Evolutionary conservation across 1,140 invertebrate genomes (phyloP), one percentile per base, ranked within the genome.

Genomic region (Drosophila serrata): DNA sequence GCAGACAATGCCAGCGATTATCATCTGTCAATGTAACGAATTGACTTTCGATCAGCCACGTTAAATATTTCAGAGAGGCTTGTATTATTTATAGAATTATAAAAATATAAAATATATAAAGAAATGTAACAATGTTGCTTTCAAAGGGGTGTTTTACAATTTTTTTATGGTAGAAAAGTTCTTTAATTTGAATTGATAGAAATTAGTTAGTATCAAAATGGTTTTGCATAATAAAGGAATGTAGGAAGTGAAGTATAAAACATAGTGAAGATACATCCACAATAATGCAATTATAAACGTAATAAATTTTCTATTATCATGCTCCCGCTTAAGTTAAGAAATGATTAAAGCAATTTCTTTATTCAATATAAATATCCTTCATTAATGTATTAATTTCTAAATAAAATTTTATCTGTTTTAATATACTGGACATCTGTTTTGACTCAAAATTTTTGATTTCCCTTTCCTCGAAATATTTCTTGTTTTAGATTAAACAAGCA

Each of bases 1-100:
- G 24, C 31, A 53, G 42, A 29, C 19, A 42, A 4, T 35, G 33
- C 37, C 17, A 51, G 46, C 33, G 69, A 64, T 75, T 75, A 75
- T 57, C 59, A 75, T 64, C 59, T 49, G 58, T 57, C 59, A 74
- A 22, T 39, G 24, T 43, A 37, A 19, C 8, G 17, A 48, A 64
- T 42, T 48, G 22, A 37, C 68, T 65, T 42, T 37, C 37, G 29
- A 48, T 39, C 60, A 51, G 12, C 7, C 17, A 35, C 17, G 7
- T 31, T 49, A 6, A 31, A 49, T 49, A 51, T 51, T 51, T 33
- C 12, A 33, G 2, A 4, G 17, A n/a, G n/a, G 4, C 12, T 29
- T 12, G 17, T 13, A 13, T 19, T 33, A 0, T 4, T 19, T 6
- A 3, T 12, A 17, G 27, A 49, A 7, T 13, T 31, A 19, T 17